phyloP scores from a whole-genome alignment of 2,888 invertebrate genomes.

The Orthosia gothica region DNA sequence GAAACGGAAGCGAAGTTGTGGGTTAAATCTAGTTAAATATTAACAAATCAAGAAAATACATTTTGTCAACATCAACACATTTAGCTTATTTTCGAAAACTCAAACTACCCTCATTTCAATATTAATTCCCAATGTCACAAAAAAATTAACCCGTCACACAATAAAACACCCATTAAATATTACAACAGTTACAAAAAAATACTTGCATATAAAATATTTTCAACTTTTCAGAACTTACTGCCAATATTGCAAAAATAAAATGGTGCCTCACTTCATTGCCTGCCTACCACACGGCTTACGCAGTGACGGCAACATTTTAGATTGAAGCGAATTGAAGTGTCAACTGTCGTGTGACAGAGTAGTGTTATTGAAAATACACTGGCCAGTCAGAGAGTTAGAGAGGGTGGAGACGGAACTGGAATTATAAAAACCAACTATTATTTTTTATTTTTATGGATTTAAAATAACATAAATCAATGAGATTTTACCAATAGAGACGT shows the following conservation, averaged over 20 bases:
- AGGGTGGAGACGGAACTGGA: slow-evolving; percentile 64
- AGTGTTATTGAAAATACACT: slow-evolving; percentile 79
- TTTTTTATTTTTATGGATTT: too few relatives aligned
- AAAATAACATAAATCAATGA: too few relatives aligned
- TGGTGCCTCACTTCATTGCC: slow-evolving; percentile 40
- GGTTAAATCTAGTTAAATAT: too few relatives aligned
- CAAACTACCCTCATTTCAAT: background rate
- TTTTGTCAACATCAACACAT: background rate
- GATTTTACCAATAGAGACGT: too few relatives aligned
- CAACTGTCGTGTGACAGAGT: slow-evolving; percentile 79
- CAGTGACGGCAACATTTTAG: slow-evolving; percentile 75
- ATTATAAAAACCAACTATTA: background rate
- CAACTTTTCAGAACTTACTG: slow-evolving; percentile 21
- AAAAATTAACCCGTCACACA: background rate
- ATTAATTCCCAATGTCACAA: background rate
- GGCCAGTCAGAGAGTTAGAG: slow-evolving; percentile 66
- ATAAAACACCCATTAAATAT: slow-evolving; percentile 32
- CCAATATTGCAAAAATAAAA: slow-evolving; percentile 44
- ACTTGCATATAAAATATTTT: slow-evolving; percentile 6
- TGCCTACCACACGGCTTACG: slow-evolving; percentile 36
- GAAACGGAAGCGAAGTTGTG: too few relatives aligned
- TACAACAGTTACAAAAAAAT: background rate
- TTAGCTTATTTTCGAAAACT: too few relatives aligned
- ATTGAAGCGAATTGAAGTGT: slow-evolving; percentile 85
- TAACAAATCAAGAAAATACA: background rate